Evolutionary conservation across 1,140 invertebrate genomes (phyloP).

Genomic region (Caerostris darwini): DNA sequence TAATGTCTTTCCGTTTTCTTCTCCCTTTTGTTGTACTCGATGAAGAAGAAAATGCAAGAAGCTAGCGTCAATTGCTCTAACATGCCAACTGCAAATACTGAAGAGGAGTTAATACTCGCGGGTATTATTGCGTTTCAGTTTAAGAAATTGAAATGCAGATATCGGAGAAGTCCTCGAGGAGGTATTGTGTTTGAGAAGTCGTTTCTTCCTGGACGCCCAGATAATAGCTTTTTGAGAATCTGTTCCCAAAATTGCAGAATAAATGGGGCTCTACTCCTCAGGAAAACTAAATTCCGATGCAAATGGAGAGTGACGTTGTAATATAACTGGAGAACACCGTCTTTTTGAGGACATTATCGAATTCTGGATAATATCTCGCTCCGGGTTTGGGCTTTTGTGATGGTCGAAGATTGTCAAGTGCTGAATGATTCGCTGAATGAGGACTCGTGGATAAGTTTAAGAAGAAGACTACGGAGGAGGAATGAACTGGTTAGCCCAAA

Average conservation of each 20-base stretch:
- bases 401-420: background rate
- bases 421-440: background rate
- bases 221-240: slow-evolving; percentile 31
- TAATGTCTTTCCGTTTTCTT: background rate
- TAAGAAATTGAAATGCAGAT: slow-evolving; percentile 66
- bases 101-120: slow-evolving; percentile 16
- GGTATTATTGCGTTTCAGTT: slow-evolving; percentile 60
- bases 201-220: background rate
- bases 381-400: background rate
- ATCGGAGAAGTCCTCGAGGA: slow-evolving; percentile 10
- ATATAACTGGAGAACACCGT: background rate
- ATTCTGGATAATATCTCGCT: background rate
- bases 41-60: background rate
- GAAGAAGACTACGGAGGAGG: background rate
- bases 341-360: slow-evolving; percentile 49
- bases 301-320: background rate
- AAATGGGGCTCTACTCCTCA: background rate
- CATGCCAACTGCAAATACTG: background rate
- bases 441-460: background rate
- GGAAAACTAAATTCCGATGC: slow-evolving; percentile 39
- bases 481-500: background rate
- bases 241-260: background rate
- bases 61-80: background rate
- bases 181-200: slow-evolving; percentile 30
- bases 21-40: background rate